Evolutionary conservation across 2,113 vertebrate species (phyloP), one percentile per base, ranked within the genome.

Genomic region (Micronisus gabar): DNA sequence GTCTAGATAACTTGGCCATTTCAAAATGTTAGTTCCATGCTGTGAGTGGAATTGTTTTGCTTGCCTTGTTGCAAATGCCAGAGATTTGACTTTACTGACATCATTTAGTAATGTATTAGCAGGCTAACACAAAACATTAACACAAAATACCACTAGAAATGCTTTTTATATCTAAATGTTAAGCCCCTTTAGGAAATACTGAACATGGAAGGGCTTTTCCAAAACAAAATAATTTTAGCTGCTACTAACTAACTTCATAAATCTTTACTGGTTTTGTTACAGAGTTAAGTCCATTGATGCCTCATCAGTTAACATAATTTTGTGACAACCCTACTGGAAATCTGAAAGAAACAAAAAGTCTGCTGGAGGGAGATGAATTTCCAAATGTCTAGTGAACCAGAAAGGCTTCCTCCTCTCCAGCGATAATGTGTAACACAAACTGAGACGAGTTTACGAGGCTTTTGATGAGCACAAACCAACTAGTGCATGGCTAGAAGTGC

Each of bases 341-440:
- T 41, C 48, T 50, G 56, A 67, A 61, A 40, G 22, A 58, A 62
- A 45, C 5, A 61, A 81, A 36, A 45, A 26, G 19, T 34, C 34
- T 81, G 11, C 38, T 48, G 63, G 63, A 32, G 9, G 58, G 30
- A 67, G 17, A 34, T 47, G 21, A 58, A n/a, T 72, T 62, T 67
- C n/a, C 18, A 56, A 48, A 40, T 13, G 9, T 50, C 18, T 56
- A 38, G 23, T 19, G 25, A 43, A 43, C 17, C 21, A 56, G 52
- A 67, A 81, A 81, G 8, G 2, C 36, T 76, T 50, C 47, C 32
- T 81, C 9, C 26, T 66, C 21, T 82, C 30, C n/a, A 45, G 21
- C 0, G 0, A 23, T 74, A 48, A 50, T 2, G 5, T 36, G 52
- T 52, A 53, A 58, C 19, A 11, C 29, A 30, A 29, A n/a, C 20